Evolutionary conservation across 2,888 invertebrate species (phyloP), one percentile per base, ranked within the genome.

Genomic region (Chalcosyrphus nemorum): DNA sequence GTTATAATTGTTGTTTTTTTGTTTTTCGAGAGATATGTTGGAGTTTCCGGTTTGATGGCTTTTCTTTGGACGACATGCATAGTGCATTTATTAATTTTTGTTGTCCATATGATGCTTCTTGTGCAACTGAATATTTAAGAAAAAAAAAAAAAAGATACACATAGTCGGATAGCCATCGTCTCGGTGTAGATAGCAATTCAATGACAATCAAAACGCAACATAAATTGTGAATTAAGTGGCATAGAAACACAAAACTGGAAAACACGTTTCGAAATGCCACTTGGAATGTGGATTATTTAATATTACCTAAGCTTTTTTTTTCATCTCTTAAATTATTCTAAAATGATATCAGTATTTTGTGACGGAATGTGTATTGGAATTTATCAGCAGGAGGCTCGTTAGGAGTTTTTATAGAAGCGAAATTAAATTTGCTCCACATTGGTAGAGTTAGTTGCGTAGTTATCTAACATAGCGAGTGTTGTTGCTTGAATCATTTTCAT

Each of bases 31-130:
- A 24, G 24, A 35, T 74, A 65, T 35, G 15, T n/a, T 74, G 2
- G 7, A 47, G 47, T 74, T 70, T 70, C 56, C 65, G 65, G 63
- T 74, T 74, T 56, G 27, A n/a, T 54, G 13, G 29, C 6, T 35
- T 11, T 61, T 56, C 9, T 74, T 43, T n/a, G 7, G 52, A 32
- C 29, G 11, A 21, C 41, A 24, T 59, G 43, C 68, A 45, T 15
- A 5, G 45, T 45, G 70, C 32, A 57, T 29, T 50, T 17, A 47
- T 45, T 47, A 19, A 56, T 43, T 68, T 11, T n/a, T 9, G 32
- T 70, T 15, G 38, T 45, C 47, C 19, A 70, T 21, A n/a, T 13
- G 57, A 57, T 38, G 57, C 15, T 27, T 47, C 57, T 70, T 57
- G 47, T 57, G 61, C 27, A 59, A 57, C 59, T 72, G 41, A 38